Evolutionary conservation across 2,888 invertebrate genomes (phyloP).

Genomic region (Parasteatoda lunata): DNA sequence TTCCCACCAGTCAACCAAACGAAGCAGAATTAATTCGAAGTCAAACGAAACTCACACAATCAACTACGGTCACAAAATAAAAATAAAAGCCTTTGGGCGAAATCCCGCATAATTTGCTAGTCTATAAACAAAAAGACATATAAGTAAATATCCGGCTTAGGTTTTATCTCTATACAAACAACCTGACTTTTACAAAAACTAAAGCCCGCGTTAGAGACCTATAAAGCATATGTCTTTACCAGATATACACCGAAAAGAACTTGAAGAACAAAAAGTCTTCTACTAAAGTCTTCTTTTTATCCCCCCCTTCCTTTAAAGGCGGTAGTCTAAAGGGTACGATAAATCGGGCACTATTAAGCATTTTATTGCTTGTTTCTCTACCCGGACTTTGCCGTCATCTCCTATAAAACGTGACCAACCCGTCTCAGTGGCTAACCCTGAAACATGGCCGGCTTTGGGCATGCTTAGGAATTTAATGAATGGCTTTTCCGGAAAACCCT

Average conservation of each 20-base stretch:
- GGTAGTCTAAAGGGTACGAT: slow-evolving; percentile 40
- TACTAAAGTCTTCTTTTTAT: slow-evolving; percentile 59
- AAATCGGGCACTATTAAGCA: slow-evolving; percentile 63
- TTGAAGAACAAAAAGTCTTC: slow-evolving; percentile 39
- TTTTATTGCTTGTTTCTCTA: slow-evolving; percentile 54
- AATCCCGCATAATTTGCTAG: slow-evolving; percentile 3
- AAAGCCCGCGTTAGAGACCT: slow-evolving; percentile 16
- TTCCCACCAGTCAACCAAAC: no score
- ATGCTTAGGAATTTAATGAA: slow-evolving; percentile 54
- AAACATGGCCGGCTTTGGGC: slow-evolving; percentile 37
- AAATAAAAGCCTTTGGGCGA: background rate
- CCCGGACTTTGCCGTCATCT: slow-evolving; percentile 25
- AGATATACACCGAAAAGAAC: slow-evolving; percentile 29
- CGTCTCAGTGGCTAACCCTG: slow-evolving; percentile 48
- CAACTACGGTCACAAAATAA: no score
- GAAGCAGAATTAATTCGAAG: no score
- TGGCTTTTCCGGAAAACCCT: slow-evolving; percentile 31
- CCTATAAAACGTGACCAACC: slow-evolving; percentile 64
- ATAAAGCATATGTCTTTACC: slow-evolving; percentile 48
- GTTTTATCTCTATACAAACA: background rate
- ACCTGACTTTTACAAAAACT: background rate
- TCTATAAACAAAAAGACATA: background rate
- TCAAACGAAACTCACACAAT: no score
- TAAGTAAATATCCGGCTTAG: background rate
- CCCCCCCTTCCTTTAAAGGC: slow-evolving; percentile 40